phyloP scores from a whole-genome alignment of 1,140 invertebrate species.

The Trichonephila inaurata region DNA sequence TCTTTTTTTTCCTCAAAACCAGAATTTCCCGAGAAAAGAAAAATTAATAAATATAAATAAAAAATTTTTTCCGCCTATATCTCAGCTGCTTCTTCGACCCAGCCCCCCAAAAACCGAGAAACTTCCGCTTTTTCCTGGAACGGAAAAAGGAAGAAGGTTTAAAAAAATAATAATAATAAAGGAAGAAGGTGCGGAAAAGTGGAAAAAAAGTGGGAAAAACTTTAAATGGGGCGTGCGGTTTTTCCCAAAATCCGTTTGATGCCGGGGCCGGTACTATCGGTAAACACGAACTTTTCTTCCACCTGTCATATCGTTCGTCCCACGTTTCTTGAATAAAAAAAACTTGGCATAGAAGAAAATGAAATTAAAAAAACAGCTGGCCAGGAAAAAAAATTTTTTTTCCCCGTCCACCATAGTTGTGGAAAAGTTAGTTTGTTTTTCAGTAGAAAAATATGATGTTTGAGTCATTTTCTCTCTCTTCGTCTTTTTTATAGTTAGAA shows the following conservation, averaged over 20 bases:
- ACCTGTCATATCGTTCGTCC: conserved; percentile 57
- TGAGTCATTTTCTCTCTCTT: too few species aligned
- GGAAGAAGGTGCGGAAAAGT: neutral
- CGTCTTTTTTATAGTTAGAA: too few species aligned
- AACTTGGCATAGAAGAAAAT: neutral
- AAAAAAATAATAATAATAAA: conserved; percentile 21
- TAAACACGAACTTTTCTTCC: conserved; percentile 44
- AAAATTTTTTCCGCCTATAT: conserved; percentile 9
- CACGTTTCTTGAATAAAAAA: neutral
- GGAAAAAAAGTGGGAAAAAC: conserved; percentile 30
- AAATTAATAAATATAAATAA: neutral
- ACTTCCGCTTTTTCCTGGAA: conserved; percentile 45
- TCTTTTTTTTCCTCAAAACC: neutral
- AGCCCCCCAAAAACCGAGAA: conserved; percentile 15
- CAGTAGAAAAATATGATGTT: conserved; percentile 13
- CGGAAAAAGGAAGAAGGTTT: conserved; percentile 58
- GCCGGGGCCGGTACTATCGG: conserved; percentile 15
- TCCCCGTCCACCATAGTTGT: neutral
- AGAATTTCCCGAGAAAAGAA: neutral
- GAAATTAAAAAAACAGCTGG: neutral
- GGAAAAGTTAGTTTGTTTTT: conserved; percentile 15
- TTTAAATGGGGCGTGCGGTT: conserved; percentile 59
- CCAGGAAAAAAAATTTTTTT: neutral
- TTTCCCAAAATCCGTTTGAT: conserved; percentile 31
- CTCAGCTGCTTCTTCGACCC: conserved; percentile 28